Evolutionary conservation across 2,113 vertebrate species (phyloP).

Genomic region (Amia ocellicauda): DNA sequence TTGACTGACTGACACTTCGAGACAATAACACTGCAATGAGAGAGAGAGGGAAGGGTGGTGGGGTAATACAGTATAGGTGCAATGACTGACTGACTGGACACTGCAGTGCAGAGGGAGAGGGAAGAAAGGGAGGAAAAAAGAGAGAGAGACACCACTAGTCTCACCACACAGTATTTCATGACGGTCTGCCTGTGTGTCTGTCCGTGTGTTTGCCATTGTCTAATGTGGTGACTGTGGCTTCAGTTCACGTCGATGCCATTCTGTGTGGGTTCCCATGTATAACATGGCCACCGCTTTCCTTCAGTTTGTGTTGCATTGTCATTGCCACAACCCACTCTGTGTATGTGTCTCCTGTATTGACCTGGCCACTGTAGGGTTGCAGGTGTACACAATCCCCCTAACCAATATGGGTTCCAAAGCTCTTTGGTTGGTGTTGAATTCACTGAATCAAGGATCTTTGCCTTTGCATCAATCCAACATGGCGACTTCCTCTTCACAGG

Average conservation of each 20-base stretch:
- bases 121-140: background rate
- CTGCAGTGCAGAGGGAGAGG: background rate
- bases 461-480: background rate
- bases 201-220: background rate
- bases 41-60: background rate
- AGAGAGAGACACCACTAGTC: background rate
- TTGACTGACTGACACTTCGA: too few relatives aligned
- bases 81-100: background rate
- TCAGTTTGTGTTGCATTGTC: too few relatives aligned
- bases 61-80: background rate
- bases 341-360: too few relatives aligned
- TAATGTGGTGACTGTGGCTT: background rate
- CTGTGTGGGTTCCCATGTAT: background rate
- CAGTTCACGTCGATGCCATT: conserved; percentile 12
- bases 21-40: background rate
- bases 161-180: background rate
- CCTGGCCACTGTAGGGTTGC: too few relatives aligned
- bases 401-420: too few relatives aligned
- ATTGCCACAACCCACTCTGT: too few relatives aligned
- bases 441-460: background rate
- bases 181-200: background rate
- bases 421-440: too few relatives aligned
- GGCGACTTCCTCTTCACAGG: background rate
- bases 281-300: conserved; percentile 30
- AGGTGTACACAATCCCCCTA: too few relatives aligned